phyloP scores from a whole-genome alignment of 2,888 invertebrate genomes.

The Drosophila merina region DNA sequence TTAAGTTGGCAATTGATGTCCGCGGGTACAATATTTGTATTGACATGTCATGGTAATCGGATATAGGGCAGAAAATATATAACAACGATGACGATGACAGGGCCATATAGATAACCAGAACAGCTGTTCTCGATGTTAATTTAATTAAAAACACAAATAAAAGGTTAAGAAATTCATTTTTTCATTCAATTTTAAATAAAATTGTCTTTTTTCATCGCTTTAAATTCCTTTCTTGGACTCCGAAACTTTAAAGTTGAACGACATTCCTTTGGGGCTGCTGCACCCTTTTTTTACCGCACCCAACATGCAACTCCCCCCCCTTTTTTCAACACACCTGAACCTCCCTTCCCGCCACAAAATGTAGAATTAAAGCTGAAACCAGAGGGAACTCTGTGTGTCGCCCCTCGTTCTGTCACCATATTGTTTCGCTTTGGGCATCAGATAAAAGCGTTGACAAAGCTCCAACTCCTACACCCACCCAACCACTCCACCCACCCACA shows the following conservation, averaged over 20 bases:
- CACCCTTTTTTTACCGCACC: conserved; percentile 20
- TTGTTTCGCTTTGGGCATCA: conserved; percentile 60
- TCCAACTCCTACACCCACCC: conserved; percentile 32
- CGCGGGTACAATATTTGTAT: conserved; percentile 31
- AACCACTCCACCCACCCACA: conserved; percentile 21
- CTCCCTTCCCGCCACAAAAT: conserved; percentile 13
- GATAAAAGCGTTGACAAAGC: conserved; percentile 69
- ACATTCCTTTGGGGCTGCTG: conserved; percentile 24
- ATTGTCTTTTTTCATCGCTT: no score
- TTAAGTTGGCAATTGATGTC: conserved; percentile 58
- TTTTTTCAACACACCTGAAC: conserved; percentile 39
- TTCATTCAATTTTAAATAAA: no score
- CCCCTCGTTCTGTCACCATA: conserved; percentile 22
- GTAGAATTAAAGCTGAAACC: conserved; percentile 40
- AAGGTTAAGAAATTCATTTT: no score
- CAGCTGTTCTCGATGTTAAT: not conserved
- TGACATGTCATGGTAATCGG: conserved; percentile 44
- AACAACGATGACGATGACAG: conserved; percentile 19
- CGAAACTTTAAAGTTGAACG: conserved; percentile 20
- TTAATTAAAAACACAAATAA: not conserved
- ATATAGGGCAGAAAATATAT: conserved; percentile 34
- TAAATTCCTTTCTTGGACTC: not conserved
- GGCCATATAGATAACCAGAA: conserved; percentile 8
- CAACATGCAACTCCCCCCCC: conserved; percentile 1
- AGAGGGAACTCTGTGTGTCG: not conserved